A percentile compares a stretch with the other conserved stretches of the same genome.
phyloP scores from a whole-genome alignment of 2,888 invertebrate species.

The Helicoverpa assulta region DNA sequence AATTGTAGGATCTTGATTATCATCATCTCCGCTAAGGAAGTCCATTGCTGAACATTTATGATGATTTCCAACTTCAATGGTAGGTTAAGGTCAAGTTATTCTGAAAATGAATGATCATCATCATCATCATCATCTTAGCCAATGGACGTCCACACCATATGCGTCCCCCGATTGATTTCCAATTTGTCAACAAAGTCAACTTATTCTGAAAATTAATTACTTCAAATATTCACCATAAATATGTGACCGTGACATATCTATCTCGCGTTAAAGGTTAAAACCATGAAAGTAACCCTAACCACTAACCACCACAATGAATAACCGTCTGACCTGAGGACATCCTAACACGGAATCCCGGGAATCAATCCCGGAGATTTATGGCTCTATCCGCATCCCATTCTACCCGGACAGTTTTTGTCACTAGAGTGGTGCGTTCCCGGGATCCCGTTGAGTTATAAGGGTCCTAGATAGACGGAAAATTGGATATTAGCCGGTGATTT shows the following conservation, averaged over 20 bases:
- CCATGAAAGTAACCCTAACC: conserved; percentile 45
- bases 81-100: too few species aligned
- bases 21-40: too few species aligned
- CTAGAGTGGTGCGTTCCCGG: conserved; percentile 56
- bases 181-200: too few species aligned
- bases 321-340: conserved; percentile 64
- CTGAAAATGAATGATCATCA: too few species aligned
- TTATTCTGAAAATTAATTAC: too few species aligned
- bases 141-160: too few species aligned
- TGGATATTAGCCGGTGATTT: conserved; percentile 71
- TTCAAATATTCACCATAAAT: not conserved
- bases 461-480: conserved; percentile 68
- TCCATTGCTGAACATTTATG: too few species aligned
- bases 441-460: conserved; percentile 71
- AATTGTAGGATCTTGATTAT: too few species aligned
- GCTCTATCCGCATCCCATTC: conserved; percentile 68
- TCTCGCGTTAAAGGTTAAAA: conserved; percentile 28
- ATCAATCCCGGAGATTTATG: conserved; percentile 75
- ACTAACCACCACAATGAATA: conserved; percentile 62
- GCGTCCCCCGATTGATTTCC: too few species aligned
- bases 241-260: not conserved
- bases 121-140: too few species aligned
- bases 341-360: conserved; percentile 60
- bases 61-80: too few species aligned
- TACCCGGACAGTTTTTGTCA: conserved; percentile 71